Percentiles rank a stretch among this genome's conserved stretches.
Conservation (phyloP, 2,888 invertebrate genomes). For the Sinopyrophorus schimmeli region DNA sequence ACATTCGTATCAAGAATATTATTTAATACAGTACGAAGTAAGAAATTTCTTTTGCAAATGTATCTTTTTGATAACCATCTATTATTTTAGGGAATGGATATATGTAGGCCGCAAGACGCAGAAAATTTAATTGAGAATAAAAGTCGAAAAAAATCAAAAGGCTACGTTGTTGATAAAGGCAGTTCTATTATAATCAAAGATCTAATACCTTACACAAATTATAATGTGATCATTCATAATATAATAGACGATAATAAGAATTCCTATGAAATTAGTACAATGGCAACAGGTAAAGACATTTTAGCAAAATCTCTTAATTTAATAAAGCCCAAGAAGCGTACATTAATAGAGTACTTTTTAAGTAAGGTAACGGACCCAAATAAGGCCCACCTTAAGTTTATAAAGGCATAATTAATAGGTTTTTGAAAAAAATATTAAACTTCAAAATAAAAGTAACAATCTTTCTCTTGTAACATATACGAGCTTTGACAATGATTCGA, state of each 20-base stretch:
- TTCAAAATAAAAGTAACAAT: too few relatives aligned
- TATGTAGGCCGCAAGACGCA: slow-evolving; percentile 33
- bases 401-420: too few relatives aligned
- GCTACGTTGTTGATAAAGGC: slow-evolving; percentile 44
- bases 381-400: too few relatives aligned
- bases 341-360: too few relatives aligned
- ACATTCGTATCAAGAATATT: slow-evolving; percentile 10
- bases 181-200: slow-evolving; percentile 42
- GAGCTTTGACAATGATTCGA: too few relatives aligned
- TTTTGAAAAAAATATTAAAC: too few relatives aligned
- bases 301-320: too few relatives aligned
- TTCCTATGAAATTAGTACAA: slow-evolving; percentile 38
- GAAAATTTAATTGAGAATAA: slow-evolving; percentile 34
- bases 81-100: slow-evolving; percentile 41
- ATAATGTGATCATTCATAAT: slow-evolving; percentile 46
- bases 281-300: slow-evolving; percentile 48
- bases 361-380: too few relatives aligned
- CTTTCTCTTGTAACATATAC: too few relatives aligned
- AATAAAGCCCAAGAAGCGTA: too few relatives aligned
- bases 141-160: slow-evolving; percentile 45
- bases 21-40: slow-evolving; percentile 24
- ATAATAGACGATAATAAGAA: slow-evolving; percentile 43
- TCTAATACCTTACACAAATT: slow-evolving; percentile 47
- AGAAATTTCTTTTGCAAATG: not conserved
- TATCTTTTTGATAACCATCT: not conserved